Evolutionary conservation across 2,113 vertebrate genomes (phyloP).

Genomic region (Xiphorhynchus elegans): DNA sequence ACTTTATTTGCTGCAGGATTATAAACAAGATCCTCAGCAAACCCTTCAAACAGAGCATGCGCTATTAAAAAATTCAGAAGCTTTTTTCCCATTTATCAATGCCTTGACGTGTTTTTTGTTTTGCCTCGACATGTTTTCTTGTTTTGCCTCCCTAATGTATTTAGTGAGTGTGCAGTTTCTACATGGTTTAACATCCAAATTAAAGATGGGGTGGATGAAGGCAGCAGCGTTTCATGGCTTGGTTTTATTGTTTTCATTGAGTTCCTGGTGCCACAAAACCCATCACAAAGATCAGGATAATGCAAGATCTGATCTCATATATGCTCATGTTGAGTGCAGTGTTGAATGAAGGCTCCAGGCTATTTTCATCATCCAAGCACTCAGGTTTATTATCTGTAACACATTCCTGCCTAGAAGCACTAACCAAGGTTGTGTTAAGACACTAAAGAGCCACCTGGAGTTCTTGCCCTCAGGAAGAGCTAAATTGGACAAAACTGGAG

Average conservation of each 20-base stretch:
- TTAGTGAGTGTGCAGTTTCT: background rate
- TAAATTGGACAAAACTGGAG: background rate
- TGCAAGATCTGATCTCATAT: constrained; percentile 7
- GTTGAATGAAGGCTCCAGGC: constrained; percentile 26
- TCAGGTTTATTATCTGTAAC: constrained; percentile 41
- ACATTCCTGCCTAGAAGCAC: background rate
- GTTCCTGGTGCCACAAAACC: background rate
- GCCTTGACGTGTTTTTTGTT: background rate
- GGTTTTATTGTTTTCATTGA: background rate
- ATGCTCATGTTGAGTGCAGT: background rate
- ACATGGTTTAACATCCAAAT: background rate
- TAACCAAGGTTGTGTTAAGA: constrained; percentile 6
- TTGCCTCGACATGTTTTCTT: background rate
- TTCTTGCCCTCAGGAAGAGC: constrained; percentile 1
- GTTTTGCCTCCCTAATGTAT: background rate
- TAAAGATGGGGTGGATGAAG: background rate
- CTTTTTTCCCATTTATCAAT: background rate
- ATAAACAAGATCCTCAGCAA: constrained; percentile 58
- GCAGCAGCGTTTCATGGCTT: background rate
- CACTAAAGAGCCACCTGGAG: constrained; percentile 32
- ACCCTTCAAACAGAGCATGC: constrained; percentile 21
- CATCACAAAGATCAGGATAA: background rate
- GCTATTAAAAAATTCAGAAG: constrained; percentile 7
- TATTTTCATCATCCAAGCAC: constrained; percentile 3
- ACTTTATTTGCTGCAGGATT: constrained; percentile 65